Evolutionary conservation across 2,888 invertebrate species (phyloP).

Genomic region (Hermaeophaga mercurialis): DNA sequence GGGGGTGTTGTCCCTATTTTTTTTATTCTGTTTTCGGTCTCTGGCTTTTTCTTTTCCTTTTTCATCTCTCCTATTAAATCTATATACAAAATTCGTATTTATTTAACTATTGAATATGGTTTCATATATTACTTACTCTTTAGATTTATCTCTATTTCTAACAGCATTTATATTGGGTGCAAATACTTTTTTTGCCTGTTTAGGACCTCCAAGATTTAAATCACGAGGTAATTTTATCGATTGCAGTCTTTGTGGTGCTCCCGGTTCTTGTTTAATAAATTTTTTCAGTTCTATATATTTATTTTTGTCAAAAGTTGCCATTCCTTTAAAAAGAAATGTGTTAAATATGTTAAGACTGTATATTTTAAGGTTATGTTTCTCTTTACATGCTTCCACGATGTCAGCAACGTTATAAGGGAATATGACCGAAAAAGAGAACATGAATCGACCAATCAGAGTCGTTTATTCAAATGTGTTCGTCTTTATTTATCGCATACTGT

Average conservation of each 20-base stretch:
- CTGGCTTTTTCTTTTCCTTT: slow-evolving; percentile 28
- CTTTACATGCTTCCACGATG: slow-evolving; percentile 14
- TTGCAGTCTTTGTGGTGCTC: slow-evolving; percentile 41
- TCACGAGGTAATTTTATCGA: slow-evolving; percentile 51
- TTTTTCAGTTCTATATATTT: slow-evolving; percentile 26
- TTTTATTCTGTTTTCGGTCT: slow-evolving; percentile 23
- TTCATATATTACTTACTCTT: slow-evolving; percentile 41
- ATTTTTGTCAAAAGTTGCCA: slow-evolving; percentile 22
- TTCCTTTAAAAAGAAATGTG: slow-evolving; percentile 7
- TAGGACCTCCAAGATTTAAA: slow-evolving; percentile 50
- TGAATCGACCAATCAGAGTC: too few relatives aligned
- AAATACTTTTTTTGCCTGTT: slow-evolving; percentile 50
- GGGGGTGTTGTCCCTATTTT: slow-evolving; percentile 22
- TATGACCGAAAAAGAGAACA: too few relatives aligned
- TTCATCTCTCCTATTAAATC: slow-evolving; percentile 29
- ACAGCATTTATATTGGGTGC: slow-evolving; percentile 52
- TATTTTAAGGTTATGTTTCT: slow-evolving; percentile 17
- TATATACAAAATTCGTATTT: slow-evolving; percentile 2
- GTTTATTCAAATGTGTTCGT: too few relatives aligned
- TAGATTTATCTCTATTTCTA: slow-evolving; percentile 49
- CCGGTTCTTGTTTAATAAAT: slow-evolving; percentile 26
- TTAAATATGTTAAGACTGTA: not conserved
- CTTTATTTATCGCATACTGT: too few relatives aligned
- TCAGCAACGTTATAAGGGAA: slow-evolving; percentile 4
- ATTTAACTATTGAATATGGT: not conserved